phyloP scores from a whole-genome alignment of 2,888 invertebrate species.

The Drosophila pseudotakahashii region DNA sequence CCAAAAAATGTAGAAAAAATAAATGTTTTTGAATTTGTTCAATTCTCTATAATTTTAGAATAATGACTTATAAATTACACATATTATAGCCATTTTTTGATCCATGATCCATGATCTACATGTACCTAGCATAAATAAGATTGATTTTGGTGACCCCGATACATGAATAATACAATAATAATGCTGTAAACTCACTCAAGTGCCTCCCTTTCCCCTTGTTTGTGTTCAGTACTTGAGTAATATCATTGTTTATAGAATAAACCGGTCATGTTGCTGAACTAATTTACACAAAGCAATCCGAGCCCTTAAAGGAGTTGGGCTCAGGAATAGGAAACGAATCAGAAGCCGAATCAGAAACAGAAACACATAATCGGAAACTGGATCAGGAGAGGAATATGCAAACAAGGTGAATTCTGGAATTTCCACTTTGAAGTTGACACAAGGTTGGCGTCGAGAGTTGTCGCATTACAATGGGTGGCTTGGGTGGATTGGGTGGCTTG shows the following conservation, averaged over 20 bases:
- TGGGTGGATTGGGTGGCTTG: not conserved
- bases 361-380: conserved; percentile 2
- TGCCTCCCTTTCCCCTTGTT: not conserved
- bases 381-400: conserved; percentile 6
- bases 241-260: not conserved
- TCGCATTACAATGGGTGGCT: conserved; percentile 65
- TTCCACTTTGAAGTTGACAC: conserved; percentile 72
- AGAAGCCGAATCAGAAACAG: not conserved
- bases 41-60: too few species aligned
- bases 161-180: too few species aligned
- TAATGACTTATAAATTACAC: too few species aligned
- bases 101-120: too few species aligned
- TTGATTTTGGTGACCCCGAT: too few species aligned
- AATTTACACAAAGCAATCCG: conserved; percentile 54
- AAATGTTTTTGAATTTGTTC: too few species aligned
- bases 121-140: too few species aligned
- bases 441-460: conserved; percentile 25
- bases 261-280: conserved; percentile 47
- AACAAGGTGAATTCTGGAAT: conserved; percentile 59
- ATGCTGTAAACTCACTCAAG: too few species aligned
- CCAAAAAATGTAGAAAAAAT: too few species aligned
- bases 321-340: too few species aligned
- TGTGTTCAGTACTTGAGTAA: not conserved
- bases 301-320: too few species aligned
- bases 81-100: too few species aligned